A percentile compares a stretch with the other conserved stretches of the same genome.
These are phyloP conservation scores for Piscicola geometra DNA, from an alignment of 2,888 invertebrate genomes.

Conservation along the genomic window DNA sequence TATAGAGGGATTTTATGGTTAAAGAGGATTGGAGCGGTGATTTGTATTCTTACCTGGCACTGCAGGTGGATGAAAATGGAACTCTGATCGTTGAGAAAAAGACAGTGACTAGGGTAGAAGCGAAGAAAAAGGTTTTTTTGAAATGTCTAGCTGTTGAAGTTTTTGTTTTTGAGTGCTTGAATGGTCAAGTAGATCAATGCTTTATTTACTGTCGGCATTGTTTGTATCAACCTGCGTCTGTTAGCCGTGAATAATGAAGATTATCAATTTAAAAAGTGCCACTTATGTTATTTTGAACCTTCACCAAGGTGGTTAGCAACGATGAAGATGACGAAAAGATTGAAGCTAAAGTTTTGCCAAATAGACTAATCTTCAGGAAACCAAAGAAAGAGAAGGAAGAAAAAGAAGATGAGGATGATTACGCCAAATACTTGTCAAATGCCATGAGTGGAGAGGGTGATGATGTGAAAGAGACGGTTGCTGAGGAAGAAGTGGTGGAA, in stretches of 20 bases:
- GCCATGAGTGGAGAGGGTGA: not conserved
- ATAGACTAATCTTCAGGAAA: not conserved
- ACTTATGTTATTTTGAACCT: too few species aligned
- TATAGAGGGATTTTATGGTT: too few species aligned
- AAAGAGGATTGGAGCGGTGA: too few species aligned
- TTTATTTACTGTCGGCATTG: too few species aligned
- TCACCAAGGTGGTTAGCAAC: not conserved
- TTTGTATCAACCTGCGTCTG: too few species aligned
- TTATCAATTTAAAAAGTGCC: too few species aligned
- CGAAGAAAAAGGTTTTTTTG: too few species aligned
- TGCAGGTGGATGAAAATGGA: conserved; percentile 1
- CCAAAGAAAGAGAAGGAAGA: not conserved
- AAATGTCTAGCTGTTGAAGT: too few species aligned
- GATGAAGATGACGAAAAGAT: not conserved
- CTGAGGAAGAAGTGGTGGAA: not conserved
- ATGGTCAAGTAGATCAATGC: too few species aligned
- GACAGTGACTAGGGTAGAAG: not conserved
- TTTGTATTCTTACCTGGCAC: too few species aligned
- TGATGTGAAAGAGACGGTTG: not conserved
- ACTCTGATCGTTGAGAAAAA: not conserved
- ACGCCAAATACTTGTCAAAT: not conserved
- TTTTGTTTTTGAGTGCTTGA: too few species aligned
- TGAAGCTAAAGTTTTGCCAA: conserved; percentile 1
- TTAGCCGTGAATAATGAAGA: too few species aligned
- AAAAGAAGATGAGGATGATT: not conserved